Conservation (phyloP, 2,888 invertebrate genomes). For the Sinhomidia bicolor region DNA sequence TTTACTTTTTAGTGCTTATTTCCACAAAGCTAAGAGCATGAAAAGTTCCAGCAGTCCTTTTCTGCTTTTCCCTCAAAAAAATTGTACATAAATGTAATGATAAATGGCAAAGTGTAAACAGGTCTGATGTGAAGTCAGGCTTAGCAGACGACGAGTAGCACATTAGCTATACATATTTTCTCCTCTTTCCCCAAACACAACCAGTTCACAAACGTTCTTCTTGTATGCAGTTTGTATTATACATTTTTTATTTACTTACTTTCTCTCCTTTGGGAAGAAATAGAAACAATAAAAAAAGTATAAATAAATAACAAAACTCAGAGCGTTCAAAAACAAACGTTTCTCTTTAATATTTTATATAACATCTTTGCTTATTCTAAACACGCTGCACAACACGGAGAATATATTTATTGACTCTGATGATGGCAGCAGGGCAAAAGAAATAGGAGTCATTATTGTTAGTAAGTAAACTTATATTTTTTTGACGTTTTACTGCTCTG, state of each 20-base stretch:
- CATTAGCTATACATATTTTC: neutral
- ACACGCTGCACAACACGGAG: neutral
- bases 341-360: neutral
- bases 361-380: neutral
- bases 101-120: neutral
- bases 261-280: neutral
- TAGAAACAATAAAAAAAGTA: neutral
- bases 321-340: neutral
- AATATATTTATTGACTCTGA: too few relatives aligned
- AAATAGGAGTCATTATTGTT: neutral
- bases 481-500: neutral
- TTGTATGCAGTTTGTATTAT: neutral
- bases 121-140: neutral
- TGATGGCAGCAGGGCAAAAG: too few relatives aligned
- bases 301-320: conserved; percentile 7
- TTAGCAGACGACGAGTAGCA: neutral
- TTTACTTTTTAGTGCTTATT: neutral
- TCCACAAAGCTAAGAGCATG: neutral
- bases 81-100: neutral
- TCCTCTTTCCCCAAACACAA: neutral
- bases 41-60: conserved; percentile 9
- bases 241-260: conserved; percentile 22
- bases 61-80: neutral
- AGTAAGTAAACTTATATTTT: neutral
- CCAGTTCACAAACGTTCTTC: neutral